These are phyloP conservation scores for Atherinosoma microstoma DNA, from an alignment of 2,797 vertebrate genomes.

Conservation along the genomic window DNA sequence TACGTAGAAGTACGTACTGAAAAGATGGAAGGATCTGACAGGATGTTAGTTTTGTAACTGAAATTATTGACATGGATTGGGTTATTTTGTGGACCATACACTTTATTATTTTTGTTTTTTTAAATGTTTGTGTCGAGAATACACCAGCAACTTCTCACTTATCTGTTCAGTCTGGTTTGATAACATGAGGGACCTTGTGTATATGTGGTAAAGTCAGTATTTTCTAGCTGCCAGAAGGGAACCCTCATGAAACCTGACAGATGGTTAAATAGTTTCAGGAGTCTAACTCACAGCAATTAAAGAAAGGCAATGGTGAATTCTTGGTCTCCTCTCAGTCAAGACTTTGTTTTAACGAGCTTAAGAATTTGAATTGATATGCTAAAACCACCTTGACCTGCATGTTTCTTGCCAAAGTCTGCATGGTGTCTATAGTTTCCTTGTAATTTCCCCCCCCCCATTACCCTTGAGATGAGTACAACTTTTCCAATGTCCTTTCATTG, in stretches of 20 bases:
- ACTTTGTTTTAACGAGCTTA: not conserved
- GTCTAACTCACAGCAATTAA: constrained; percentile 24
- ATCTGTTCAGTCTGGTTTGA: constrained; percentile 8
- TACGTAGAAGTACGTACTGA: too few relatives aligned
- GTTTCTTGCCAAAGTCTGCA: not conserved
- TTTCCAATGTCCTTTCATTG: not conserved
- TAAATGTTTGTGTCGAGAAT: constrained; percentile 12
- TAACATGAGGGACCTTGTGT: constrained; percentile 16
- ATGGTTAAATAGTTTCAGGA: constrained; percentile 27
- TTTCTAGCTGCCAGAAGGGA: constrained; percentile 40
- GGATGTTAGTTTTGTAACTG: not conserved
- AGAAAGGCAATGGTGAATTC: not conserved
- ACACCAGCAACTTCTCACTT: constrained; percentile 1
- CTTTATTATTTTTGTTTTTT: not conserved
- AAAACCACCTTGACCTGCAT: not conserved
- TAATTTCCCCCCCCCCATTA: not conserved
- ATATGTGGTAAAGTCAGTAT: constrained; percentile 7
- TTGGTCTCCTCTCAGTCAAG: not conserved
- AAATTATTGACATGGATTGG: not conserved
- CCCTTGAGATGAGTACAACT: not conserved
- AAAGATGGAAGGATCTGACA: too few relatives aligned
- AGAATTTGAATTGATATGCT: not conserved
- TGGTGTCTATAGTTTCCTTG: not conserved
- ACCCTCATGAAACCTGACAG: constrained; percentile 26
- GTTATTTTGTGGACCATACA: not conserved